Conservation (phyloP, 2,888 invertebrate genomes). For the Rhimphoctona megacephalus region DNA sequence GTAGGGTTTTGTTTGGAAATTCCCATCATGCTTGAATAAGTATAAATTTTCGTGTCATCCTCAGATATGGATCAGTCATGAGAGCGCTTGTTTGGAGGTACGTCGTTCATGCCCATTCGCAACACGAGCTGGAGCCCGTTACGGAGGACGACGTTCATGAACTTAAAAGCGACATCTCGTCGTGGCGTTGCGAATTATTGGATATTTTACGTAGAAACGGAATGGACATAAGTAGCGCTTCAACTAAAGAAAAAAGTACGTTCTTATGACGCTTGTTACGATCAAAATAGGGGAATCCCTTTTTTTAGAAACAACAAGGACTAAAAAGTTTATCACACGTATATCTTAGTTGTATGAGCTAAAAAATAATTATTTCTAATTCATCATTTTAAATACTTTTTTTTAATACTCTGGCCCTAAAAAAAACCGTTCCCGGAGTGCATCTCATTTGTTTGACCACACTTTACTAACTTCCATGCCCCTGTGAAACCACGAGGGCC, state of each 20-base stretch:
- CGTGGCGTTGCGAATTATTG: slow-evolving; percentile 95
- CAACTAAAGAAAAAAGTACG: slow-evolving; percentile 91
- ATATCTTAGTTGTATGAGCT: too few species aligned
- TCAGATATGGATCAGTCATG: slow-evolving; percentile 92
- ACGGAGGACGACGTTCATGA: slow-evolving; percentile 98
- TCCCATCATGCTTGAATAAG: not conserved
- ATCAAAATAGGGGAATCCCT: not conserved
- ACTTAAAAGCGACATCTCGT: slow-evolving; percentile 96
- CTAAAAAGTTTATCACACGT: too few species aligned
- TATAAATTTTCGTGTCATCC: not conserved
- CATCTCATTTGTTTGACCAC: too few species aligned
- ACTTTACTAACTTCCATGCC: too few species aligned
- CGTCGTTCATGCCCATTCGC: slow-evolving; percentile 94
- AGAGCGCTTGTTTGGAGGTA: slow-evolving; percentile 96
- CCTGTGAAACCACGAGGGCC: too few species aligned
- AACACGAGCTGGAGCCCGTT: slow-evolving; percentile 93
- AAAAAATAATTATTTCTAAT: not conserved
- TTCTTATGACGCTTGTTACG: not conserved
- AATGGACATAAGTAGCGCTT: slow-evolving; percentile 92
- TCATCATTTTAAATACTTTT: too few species aligned
- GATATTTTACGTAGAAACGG: slow-evolving; percentile 96
- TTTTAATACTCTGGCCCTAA: too few species aligned
- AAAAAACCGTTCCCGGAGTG: too few species aligned
- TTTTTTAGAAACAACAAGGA: too few species aligned
- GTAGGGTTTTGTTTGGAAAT: not conserved